A percentile compares a stretch with the other conserved stretches of the same genome.
phyloP scores from a whole-genome alignment of 2,888 invertebrate species.

The Chloroclysta siterata region DNA sequence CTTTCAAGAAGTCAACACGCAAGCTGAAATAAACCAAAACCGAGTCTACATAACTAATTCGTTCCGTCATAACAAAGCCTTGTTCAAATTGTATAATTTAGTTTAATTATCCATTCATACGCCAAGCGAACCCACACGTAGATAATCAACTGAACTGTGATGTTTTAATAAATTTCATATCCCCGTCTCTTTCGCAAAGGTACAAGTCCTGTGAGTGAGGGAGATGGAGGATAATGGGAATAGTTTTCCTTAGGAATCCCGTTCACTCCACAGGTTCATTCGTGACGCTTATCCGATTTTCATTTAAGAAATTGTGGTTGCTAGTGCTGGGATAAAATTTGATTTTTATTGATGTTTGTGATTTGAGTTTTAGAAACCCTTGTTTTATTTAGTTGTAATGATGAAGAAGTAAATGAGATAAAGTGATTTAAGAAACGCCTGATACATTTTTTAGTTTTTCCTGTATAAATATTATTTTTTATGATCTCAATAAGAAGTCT shows the following conservation, averaged over 20 bases:
- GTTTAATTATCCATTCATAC: constrained; percentile 67
- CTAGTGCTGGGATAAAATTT: constrained; percentile 44
- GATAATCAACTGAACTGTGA: constrained; percentile 69
- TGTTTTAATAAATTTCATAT: constrained; percentile 70
- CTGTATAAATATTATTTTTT: no score
- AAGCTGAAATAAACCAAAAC: constrained; percentile 44
- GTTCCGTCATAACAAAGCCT: constrained; percentile 54
- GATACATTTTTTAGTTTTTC: no score
- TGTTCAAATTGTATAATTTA: constrained; percentile 71
- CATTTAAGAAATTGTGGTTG: constrained; percentile 58
- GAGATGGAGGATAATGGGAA: constrained; percentile 42
- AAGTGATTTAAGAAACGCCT: no score
- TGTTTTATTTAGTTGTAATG: neutral
- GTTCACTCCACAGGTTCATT: constrained; percentile 59
- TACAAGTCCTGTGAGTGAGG: constrained; percentile 31
- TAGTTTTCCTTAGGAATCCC: constrained; percentile 52
- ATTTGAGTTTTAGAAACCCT: neutral
- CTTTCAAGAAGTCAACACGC: constrained; percentile 20
- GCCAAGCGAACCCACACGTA: constrained; percentile 74
- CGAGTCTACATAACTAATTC: constrained; percentile 46
- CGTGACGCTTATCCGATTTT: constrained; percentile 71
- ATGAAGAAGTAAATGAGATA: neutral
- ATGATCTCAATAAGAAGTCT: no score
- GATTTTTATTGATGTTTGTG: constrained; percentile 10
- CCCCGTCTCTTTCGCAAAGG: constrained; percentile 49